phyloP scores from a whole-genome alignment of 2,797 vertebrate genomes.

The Acestrorhynchus altus region DNA sequence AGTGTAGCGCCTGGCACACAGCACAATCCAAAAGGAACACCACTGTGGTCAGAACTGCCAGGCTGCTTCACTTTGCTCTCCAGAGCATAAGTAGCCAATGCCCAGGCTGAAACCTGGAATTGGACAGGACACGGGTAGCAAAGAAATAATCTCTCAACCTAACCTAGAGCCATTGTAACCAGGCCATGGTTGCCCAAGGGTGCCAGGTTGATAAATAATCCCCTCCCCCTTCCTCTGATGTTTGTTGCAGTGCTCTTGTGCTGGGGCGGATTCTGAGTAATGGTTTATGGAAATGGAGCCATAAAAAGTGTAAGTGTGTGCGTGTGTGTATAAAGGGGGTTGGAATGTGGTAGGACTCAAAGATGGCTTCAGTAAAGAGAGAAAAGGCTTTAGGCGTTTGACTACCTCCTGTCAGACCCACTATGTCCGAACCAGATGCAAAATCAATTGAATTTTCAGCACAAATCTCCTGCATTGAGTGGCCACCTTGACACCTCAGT shows the following conservation, averaged over 20 bases:
- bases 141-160: neutral
- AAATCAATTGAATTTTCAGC: constrained; percentile 23
- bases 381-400: constrained; percentile 29
- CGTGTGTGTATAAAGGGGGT: neutral
- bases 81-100: constrained; percentile 21
- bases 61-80: constrained; percentile 15
- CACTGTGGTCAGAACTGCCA: constrained; percentile 10
- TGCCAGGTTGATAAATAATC: constrained; percentile 52
- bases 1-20: neutral
- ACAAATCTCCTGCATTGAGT: constrained; percentile 14
- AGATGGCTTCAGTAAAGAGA: constrained; percentile 11
- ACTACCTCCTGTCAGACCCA: constrained; percentile 17
- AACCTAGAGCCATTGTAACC: constrained; percentile 28
- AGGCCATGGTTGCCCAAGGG: constrained; percentile 21
- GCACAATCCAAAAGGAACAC: constrained; percentile 11
- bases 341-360: constrained; percentile 17
- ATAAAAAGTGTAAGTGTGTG: constrained; percentile 35
- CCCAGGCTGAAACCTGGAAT: constrained; percentile 14
- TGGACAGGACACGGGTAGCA: constrained; percentile 21
- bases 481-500: neutral
- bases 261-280: constrained; percentile 37
- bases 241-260: constrained; percentile 11
- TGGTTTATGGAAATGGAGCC: constrained; percentile 52
- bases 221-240: constrained; percentile 11
- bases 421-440: constrained; percentile 32